Evolutionary conservation across 1,140 invertebrate species (phyloP).

Genomic region (Zaprionus tsacasi): DNA sequence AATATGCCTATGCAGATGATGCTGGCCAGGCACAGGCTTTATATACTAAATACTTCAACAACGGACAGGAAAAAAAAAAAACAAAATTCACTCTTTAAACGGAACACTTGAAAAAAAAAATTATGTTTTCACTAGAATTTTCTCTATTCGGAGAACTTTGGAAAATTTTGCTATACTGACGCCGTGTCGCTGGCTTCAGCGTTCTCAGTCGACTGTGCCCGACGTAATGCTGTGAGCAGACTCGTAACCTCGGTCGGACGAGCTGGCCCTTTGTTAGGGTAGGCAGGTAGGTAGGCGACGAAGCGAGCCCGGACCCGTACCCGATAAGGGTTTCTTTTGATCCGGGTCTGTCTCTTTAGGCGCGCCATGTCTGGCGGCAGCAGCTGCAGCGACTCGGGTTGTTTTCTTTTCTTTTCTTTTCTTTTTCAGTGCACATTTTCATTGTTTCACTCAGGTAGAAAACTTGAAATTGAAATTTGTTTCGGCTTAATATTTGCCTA

Average conservation of each 20-base stretch:
- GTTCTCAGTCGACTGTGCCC: slow-evolving; percentile 45
- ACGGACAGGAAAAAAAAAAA: neutral
- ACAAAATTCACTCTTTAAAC: neutral
- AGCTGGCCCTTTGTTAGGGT: neutral
- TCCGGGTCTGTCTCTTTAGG: slow-evolving; percentile 1
- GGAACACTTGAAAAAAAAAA: neutral
- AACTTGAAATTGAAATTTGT: neutral
- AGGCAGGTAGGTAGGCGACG: slow-evolving; percentile 10
- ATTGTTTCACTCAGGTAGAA: slow-evolving; percentile 4
- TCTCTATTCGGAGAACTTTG: neutral
- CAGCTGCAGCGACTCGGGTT: slow-evolving; percentile 1
- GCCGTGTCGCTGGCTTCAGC: slow-evolving; percentile 47
- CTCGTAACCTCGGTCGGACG: neutral
- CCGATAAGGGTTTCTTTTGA: slow-evolving; percentile 8
- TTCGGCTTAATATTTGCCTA: neutral
- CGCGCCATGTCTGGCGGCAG: neutral
- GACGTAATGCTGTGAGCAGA: neutral
- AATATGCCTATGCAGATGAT: neutral
- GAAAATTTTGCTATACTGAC: slow-evolving; percentile 1
- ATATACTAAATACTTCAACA: slow-evolving; percentile 11
- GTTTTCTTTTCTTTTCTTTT: neutral
- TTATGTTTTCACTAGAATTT: neutral
- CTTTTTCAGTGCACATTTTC: neutral
- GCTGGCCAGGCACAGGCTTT: neutral
- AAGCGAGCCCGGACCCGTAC: neutral